Base-by-base conservation (phyloP, 1,140 invertebrate species). In the Psix sp. region DNA sequence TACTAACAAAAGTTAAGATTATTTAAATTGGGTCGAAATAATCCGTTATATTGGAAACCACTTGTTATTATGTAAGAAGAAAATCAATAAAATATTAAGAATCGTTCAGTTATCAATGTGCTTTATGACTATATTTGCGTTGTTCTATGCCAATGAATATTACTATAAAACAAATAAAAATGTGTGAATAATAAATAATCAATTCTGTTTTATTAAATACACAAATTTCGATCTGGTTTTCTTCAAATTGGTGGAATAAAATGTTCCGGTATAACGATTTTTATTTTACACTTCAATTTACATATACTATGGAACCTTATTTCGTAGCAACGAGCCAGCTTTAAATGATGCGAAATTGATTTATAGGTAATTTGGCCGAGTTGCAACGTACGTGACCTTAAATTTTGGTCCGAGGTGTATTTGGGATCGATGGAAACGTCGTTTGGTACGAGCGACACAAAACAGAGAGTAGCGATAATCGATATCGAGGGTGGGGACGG, bases 391-490 rank as follows among this genome's bases (percentile, higher is more conserved):
- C 90, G 94, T 54, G 92, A 94, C 80, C 88, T 98, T 79, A 89
- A 90, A 21, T 87, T 97, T 54, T 98, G 96, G 96, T 90, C 90
- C 35, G 93, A 94, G 63, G 91, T 98, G 15, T 96, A 96, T 88
- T 87, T 95, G 62, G 92, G 92, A 52, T 90, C 89, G 2, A 82
- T 88, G 74, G 85, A 90, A 83, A 86, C 83, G 10, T 78, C 80
- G 24, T 74, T 81, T 15, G 84, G 82, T 21, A 77, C 77, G 45
- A 77, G 75, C 35, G 82, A 84, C 20, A 80, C 84, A 31, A 86
- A 86, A 42, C 82, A 84, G 39, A 74, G 82, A 63, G 80, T 84
- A 11, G 60, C 84, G 14, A 74, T 87, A 71, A 86, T 87, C 43
- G 85, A 87, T 48, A 86, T 84, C 13, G 86, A 87, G 45, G 67